Evolutionary conservation across 1,140 invertebrate genomes (phyloP).

Genomic region (Nixonia krombeini): DNA sequence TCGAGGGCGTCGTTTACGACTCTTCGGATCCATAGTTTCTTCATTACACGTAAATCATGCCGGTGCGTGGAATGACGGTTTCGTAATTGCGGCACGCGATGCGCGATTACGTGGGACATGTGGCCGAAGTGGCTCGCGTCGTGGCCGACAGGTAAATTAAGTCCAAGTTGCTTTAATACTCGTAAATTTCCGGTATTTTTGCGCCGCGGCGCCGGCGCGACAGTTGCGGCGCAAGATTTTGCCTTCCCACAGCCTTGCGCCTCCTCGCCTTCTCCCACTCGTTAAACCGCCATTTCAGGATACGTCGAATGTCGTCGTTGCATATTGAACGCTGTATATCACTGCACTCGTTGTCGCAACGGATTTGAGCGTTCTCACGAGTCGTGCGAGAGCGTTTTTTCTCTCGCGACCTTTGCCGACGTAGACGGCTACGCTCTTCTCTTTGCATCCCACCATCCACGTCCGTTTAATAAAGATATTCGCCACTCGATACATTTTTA

Average conservation of each 20-base stretch:
- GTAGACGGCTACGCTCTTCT: too few species aligned
- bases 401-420: too few species aligned
- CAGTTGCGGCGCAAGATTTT: slow-evolving; percentile 13
- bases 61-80: neutral
- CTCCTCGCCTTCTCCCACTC: slow-evolving; percentile 6
- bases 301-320: slow-evolving; percentile 1
- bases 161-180: slow-evolving; percentile 2
- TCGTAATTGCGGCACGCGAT: slow-evolving; percentile 2
- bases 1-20: slow-evolving; percentile 1
- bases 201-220: neutral
- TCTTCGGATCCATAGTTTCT: slow-evolving; percentile 1
- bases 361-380: neutral
- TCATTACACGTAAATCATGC: slow-evolving; percentile 5
- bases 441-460: too few species aligned
- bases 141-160: slow-evolving; percentile 6
- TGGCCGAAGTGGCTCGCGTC: neutral
- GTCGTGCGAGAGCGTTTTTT: too few species aligned
- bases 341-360: neutral
- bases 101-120: slow-evolving; percentile 1
- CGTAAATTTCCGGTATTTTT: slow-evolving; percentile 11
- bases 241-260: slow-evolving; percentile 9
- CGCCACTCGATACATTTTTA: too few species aligned
- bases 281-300: slow-evolving; percentile 4
- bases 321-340: slow-evolving; percentile 2
- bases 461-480: too few species aligned